A percentile compares a stretch with the other conserved stretches of the same genome.
Evolutionary conservation across 2,888 invertebrate species (phyloP).

Genomic region (Mylabris sibirica): DNA sequence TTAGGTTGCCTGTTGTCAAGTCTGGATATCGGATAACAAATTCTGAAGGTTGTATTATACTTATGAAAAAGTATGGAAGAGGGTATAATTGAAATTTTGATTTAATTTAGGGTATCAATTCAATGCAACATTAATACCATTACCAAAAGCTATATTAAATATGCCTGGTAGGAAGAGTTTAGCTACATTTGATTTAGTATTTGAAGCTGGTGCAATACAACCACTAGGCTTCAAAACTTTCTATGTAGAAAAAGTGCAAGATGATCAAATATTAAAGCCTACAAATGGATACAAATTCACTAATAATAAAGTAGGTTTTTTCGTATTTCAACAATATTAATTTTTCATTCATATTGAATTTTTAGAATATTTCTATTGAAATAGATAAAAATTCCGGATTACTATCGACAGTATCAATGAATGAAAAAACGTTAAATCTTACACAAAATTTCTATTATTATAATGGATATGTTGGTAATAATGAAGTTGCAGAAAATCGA

Average conservation of each 20-base stretch:
- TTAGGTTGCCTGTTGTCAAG: constrained; percentile 27
- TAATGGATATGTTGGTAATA: constrained; percentile 71
- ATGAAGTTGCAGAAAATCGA: constrained; percentile 66
- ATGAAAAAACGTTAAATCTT: constrained; percentile 59
- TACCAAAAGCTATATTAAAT: constrained; percentile 55
- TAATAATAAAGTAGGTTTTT: constrained; percentile 14
- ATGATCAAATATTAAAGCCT: constrained; percentile 11
- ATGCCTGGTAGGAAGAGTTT: constrained; percentile 17
- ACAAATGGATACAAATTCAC: constrained; percentile 21
- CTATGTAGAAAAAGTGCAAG: constrained; percentile 58
- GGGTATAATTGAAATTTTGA: neutral
- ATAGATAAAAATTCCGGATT: constrained; percentile 66
- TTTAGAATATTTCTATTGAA: constrained; percentile 57
- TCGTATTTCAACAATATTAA: constrained; percentile 21
- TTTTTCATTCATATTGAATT: constrained; percentile 16
- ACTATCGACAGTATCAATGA: constrained; percentile 63
- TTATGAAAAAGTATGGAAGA: neutral
- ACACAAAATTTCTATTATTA: constrained; percentile 78
- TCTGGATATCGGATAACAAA: constrained; percentile 18
- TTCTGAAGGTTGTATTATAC: constrained; percentile 15
- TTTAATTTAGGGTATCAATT: constrained; percentile 62
- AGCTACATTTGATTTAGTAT: constrained; percentile 70
- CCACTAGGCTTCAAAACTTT: constrained; percentile 72
- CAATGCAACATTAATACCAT: constrained; percentile 66
- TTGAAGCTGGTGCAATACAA: constrained; percentile 70